Evolutionary conservation across 2,888 invertebrate genomes (phyloP).

Genomic region (Muschampia plurimacula): DNA sequence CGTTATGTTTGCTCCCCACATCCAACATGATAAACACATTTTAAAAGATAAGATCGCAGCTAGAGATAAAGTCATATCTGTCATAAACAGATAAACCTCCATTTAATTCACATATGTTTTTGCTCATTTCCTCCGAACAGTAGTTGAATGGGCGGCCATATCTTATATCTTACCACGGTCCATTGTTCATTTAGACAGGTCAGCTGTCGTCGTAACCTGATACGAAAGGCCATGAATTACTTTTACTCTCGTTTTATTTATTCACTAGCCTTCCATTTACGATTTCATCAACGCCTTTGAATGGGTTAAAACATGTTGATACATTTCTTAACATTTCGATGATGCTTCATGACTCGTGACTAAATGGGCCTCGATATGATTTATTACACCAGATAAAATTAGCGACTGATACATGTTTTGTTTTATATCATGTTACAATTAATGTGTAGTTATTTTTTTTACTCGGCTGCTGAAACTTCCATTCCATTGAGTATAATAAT

Average conservation of each 20-base stretch:
- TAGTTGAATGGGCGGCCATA: constrained; percentile 19
- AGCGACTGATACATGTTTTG: neutral
- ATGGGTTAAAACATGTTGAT: constrained; percentile 6
- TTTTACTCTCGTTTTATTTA: constrained; percentile 35
- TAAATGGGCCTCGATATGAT: neutral
- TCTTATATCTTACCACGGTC: constrained; percentile 19
- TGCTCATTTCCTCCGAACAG: constrained; percentile 19
- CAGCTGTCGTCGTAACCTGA: constrained; percentile 33
- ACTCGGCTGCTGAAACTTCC: too few relatives aligned
- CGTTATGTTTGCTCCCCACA: neutral
- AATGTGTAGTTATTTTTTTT: neutral
- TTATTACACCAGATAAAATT: too few relatives aligned
- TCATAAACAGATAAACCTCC: constrained; percentile 6
- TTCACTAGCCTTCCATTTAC: constrained; percentile 18
- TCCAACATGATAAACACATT: neutral
- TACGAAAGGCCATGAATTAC: constrained; percentile 21
- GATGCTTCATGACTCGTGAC: constrained; percentile 8
- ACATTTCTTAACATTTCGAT: constrained; percentile 12
- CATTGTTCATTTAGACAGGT: constrained; percentile 35
- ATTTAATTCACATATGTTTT: constrained; percentile 16
- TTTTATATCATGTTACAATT: neutral
- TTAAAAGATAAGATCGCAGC: neutral
- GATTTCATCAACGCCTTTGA: constrained; percentile 19
- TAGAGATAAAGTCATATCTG: constrained; percentile 7
- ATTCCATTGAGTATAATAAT: too few relatives aligned